Percentiles rank a stretch among this genome's conserved stretches.
These are phyloP conservation scores for Shinisaurus crocodilurus DNA, from an alignment of 2,113 vertebrate species.

Conservation along the genomic window DNA sequence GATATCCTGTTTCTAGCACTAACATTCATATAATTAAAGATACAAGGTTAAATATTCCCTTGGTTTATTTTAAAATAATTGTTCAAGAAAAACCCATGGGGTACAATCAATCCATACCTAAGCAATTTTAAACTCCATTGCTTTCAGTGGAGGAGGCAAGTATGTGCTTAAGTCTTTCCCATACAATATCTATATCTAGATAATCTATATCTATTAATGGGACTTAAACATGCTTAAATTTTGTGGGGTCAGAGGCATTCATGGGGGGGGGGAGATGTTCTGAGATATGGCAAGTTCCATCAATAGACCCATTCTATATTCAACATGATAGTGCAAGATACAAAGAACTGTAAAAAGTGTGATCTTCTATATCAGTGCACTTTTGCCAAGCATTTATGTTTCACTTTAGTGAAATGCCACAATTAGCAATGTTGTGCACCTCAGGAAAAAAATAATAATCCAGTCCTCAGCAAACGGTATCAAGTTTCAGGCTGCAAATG, in stretches of 20 bases:
- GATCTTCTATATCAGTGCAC: neutral
- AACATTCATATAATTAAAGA: neutral
- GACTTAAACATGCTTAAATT: neutral
- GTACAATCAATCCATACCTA: neutral
- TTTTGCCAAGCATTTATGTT: neutral
- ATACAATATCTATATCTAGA: too few relatives aligned
- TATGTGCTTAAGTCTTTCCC: too few relatives aligned
- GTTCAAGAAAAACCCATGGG: neutral
- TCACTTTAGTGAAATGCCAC: neutral
- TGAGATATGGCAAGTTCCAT: neutral
- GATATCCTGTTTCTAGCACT: too few relatives aligned
- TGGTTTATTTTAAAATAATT: neutral
- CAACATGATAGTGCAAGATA: neutral
- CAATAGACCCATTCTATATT: neutral
- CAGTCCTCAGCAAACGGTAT: neutral
- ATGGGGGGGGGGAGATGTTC: too few relatives aligned
- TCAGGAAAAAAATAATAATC: neutral
- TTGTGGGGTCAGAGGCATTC: neutral
- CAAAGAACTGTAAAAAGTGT: neutral
- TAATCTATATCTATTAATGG: too few relatives aligned
- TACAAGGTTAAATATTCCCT: neutral
- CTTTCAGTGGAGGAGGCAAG: neutral
- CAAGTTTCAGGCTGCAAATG: neutral
- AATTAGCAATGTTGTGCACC: neutral
- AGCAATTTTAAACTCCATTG: neutral